A percentile compares a stretch with the other conserved stretches of the same genome.
These are phyloP conservation scores for Salmo trutta DNA, from an alignment of 2,797 vertebrate genomes.

Conservation along the genomic window DNA sequence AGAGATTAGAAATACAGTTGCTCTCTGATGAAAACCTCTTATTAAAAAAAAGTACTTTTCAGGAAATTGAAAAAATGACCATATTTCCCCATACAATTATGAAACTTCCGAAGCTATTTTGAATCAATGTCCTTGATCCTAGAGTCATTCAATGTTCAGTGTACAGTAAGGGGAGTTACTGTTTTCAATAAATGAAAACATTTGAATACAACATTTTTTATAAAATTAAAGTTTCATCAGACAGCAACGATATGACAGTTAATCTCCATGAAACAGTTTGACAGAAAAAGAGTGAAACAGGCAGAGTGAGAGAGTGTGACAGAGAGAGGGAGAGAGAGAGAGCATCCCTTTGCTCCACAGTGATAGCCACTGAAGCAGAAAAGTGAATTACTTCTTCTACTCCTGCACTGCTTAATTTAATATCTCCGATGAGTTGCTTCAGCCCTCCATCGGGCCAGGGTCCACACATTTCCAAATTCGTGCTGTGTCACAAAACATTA, in stretches of 20 bases:
- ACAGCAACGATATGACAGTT: background rate
- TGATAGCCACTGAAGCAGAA: slow-evolving; percentile 94
- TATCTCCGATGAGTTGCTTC: slow-evolving; percentile 91
- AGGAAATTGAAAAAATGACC: too few species aligned
- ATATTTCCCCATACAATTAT: too few species aligned
- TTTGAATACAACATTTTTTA: too few species aligned
- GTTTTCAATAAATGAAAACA: too few species aligned
- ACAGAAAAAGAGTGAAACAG: slow-evolving; percentile 2
- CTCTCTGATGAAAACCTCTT: too few species aligned
- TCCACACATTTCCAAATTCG: slow-evolving; percentile 76
- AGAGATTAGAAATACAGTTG: background rate
- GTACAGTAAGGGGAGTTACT: too few species aligned
- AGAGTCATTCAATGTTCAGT: too few species aligned
- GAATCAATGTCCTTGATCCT: too few species aligned
- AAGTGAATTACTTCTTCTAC: slow-evolving; percentile 96
- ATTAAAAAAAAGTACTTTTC: too few species aligned
- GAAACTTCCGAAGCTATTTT: too few species aligned
- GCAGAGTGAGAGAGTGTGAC: background rate
- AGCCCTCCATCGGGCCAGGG: slow-evolving; percentile 75
- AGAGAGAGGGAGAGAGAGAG: slow-evolving; percentile 35
- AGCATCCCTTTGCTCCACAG: slow-evolving; percentile 75
- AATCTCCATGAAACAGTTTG: background rate
- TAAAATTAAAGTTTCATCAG: background rate
- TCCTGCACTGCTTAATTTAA: slow-evolving; percentile 98
- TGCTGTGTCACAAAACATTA: slow-evolving; percentile 94